Evolutionary conservation across 53 echinoderm and acorn worm genomes (phyloP).

Genomic region (Holothuria scabra): DNA sequence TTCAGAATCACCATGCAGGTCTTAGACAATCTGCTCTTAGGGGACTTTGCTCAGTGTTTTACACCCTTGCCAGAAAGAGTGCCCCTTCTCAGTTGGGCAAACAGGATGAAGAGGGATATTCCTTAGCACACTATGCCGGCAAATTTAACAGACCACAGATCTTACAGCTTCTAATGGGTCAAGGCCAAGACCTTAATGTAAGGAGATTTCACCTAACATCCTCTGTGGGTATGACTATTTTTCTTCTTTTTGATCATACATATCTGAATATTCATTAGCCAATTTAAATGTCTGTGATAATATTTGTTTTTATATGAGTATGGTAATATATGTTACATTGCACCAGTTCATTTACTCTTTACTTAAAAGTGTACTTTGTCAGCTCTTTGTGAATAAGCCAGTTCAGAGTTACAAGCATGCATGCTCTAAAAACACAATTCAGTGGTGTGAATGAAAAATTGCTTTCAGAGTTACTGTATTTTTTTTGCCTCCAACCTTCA

Average conservation of each 20-base stretch:
- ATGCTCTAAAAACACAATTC: no score
- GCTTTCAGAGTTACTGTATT: no score
- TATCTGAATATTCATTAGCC: neutral
- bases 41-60: constrained; percentile 85
- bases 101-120: constrained; percentile 94
- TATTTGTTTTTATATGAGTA: no score
- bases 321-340: no score
- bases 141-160: constrained; percentile 83
- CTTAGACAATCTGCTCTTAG: constrained; percentile 79
- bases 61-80: constrained; percentile 91
- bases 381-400: no score
- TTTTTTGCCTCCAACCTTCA: no score
- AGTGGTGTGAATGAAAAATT: no score
- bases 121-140: constrained; percentile 89
- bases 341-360: no score
- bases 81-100: constrained; percentile 84
- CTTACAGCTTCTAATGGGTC: constrained; percentile 82
- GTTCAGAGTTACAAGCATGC: no score
- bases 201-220: constrained; percentile 85
- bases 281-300: no score
- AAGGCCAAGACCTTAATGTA: constrained; percentile 90
- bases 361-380: no score
- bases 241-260: neutral
- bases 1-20: constrained; percentile 68
- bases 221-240: constrained; percentile 70